A percentile compares a stretch with the other conserved stretches of the same genome.
Evolutionary conservation across 2,888 invertebrate genomes (phyloP).

Genomic region (Lasioglossum zephyrum): DNA sequence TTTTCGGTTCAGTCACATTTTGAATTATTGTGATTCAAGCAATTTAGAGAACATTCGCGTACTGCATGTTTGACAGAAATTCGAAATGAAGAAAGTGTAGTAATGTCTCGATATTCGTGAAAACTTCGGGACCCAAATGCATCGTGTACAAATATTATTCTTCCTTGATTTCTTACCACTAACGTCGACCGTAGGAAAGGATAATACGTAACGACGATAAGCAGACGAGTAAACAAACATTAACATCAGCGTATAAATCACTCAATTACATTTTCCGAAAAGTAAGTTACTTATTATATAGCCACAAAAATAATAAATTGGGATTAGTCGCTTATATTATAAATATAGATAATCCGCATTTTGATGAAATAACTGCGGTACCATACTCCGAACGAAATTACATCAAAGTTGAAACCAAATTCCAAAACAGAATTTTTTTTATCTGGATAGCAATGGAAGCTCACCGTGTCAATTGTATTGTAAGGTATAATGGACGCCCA

Average conservation of each 20-base stretch:
- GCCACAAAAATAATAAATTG: not conserved
- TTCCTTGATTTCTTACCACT: too few species aligned
- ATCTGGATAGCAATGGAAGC: not conserved
- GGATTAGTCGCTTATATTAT: not conserved
- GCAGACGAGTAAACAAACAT: too few species aligned
- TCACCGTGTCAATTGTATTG: not conserved
- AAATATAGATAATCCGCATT: not conserved
- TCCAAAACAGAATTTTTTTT: not conserved
- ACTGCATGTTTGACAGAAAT: not conserved
- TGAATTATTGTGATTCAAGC: not conserved
- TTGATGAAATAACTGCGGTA: not conserved
- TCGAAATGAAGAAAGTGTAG: not conserved
- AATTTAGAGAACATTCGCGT: not conserved
- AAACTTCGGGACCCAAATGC: not conserved
- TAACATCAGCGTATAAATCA: too few species aligned
- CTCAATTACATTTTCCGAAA: too few species aligned
- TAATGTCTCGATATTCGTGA: too few species aligned
- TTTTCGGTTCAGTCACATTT: not conserved
- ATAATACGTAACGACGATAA: too few species aligned
- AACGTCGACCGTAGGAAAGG: too few species aligned
- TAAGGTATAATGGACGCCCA: not conserved
- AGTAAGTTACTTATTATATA: too few species aligned
- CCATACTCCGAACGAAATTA: not conserved
- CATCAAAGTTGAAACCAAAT: not conserved
- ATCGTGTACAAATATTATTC: too few species aligned